Evolutionary conservation across 2,797 vertebrate species (phyloP).

Genomic region (Poecilia picta): DNA sequence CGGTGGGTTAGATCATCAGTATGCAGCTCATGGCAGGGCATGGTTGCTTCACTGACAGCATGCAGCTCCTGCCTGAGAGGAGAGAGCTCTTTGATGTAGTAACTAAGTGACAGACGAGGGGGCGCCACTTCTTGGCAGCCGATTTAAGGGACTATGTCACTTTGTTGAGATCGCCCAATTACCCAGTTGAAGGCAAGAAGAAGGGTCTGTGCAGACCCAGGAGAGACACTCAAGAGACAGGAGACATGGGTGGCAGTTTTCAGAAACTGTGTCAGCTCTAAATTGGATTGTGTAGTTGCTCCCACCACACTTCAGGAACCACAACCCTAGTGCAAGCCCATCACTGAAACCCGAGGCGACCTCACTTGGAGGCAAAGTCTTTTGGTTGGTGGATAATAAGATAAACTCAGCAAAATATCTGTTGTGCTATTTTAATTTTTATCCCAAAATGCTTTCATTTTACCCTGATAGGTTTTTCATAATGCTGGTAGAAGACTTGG

Average conservation of each 20-base stretch:
- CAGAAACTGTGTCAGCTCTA: slow-evolving; percentile 23
- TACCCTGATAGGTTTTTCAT: background rate
- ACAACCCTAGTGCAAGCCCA: slow-evolving; percentile 11
- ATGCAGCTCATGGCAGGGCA: slow-evolving; percentile 63
- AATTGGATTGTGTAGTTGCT: slow-evolving; percentile 17
- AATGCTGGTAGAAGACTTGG: background rate
- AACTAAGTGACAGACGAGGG: slow-evolving; percentile 25
- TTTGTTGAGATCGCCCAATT: slow-evolving; percentile 48
- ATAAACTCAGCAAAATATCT: background rate
- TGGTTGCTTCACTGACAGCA: slow-evolving; percentile 50
- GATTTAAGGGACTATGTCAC: slow-evolving; percentile 23
- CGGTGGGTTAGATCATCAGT: slow-evolving; percentile 60
- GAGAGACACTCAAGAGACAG: slow-evolving; percentile 10
- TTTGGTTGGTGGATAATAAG: background rate
- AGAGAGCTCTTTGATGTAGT: slow-evolving; percentile 51
- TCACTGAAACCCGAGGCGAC: slow-evolving; percentile 18
- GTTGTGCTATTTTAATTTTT: background rate
- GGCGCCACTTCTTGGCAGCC: slow-evolving; percentile 36
- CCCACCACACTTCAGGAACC: background rate
- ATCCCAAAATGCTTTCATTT: background rate
- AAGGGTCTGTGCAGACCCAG: slow-evolving; percentile 16
- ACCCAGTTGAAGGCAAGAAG: slow-evolving; percentile 30
- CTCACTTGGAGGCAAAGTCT: slow-evolving; percentile 18
- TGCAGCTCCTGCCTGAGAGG: slow-evolving; percentile 51
- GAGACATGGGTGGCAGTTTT: slow-evolving; percentile 20